phyloP scores from a whole-genome alignment of 2,888 invertebrate species.

The Ctena decussata region DNA sequence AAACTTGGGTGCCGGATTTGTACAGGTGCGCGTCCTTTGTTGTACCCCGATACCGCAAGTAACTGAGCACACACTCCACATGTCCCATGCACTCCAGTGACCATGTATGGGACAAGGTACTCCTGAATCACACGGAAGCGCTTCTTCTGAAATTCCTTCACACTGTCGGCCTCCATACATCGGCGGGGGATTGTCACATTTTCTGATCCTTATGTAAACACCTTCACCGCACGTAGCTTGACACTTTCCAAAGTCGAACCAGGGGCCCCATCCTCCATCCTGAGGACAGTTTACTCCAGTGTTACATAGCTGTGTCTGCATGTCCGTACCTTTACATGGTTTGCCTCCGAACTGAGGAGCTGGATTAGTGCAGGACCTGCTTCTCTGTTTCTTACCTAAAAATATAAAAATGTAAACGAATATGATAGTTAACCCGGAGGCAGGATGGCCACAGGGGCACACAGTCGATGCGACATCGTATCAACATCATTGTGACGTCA shows the following conservation, averaged over 20 bases:
- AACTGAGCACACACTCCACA: constrained; percentile 46
- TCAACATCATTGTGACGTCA: neutral
- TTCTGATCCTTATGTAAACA: neutral
- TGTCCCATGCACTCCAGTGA: constrained; percentile 46
- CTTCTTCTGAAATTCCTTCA: constrained; percentile 9
- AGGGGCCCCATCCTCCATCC: constrained; percentile 35
- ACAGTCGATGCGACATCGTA: neutral
- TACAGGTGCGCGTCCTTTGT: constrained; percentile 30
- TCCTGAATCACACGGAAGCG: constrained; percentile 19
- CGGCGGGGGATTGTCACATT: constrained; percentile 30
- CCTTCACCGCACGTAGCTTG: constrained; percentile 28
- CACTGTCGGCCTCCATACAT: constrained; percentile 15
- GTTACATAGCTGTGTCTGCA: neutral
- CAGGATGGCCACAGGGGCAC: too few species aligned
- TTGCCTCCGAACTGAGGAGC: constrained; percentile 12
- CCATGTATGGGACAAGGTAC: constrained; percentile 50
- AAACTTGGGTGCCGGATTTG: constrained; percentile 30
- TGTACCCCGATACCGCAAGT: constrained; percentile 37
- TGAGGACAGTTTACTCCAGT: neutral
- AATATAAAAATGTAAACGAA: too few species aligned
- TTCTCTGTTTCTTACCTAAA: neutral
- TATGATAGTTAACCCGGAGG: too few species aligned
- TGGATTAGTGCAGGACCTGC: constrained; percentile 13
- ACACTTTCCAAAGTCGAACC: constrained; percentile 21
- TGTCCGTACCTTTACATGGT: constrained; percentile 6